phyloP scores from a whole-genome alignment of 2,888 invertebrate species.

The Leptogaster cylindrica region DNA sequence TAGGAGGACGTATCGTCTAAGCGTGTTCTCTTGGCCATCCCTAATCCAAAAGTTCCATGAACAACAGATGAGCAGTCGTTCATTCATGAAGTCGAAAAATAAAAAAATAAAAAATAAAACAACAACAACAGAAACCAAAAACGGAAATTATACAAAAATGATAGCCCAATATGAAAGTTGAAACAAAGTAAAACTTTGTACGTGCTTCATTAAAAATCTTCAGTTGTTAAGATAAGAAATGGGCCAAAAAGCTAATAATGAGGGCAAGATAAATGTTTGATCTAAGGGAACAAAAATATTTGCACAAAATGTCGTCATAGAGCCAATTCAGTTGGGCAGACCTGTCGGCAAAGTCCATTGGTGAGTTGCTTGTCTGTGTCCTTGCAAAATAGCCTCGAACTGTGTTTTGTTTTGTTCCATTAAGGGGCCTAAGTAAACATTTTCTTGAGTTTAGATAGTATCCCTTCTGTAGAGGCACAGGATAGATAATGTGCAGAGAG shows the following conservation, averaged over 20 bases:
- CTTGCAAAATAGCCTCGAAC: conserved; percentile 40
- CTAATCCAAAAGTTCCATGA: neutral
- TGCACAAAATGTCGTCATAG: conserved; percentile 29
- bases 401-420: conserved; percentile 40
- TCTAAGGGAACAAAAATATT: conserved; percentile 38
- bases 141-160: neutral
- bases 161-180: conserved; percentile 38
- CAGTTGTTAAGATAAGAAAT: conserved; percentile 40
- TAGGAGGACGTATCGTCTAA: conserved; percentile 2
- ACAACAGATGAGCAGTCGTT: conserved; percentile 19
- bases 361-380: conserved; percentile 21
- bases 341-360: conserved; percentile 19
- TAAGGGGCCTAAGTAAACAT: conserved; percentile 32
- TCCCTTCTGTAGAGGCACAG: conserved; percentile 7
- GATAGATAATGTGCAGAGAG: neutral
- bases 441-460: conserved; percentile 16
- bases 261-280: conserved; percentile 38
- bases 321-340: conserved; percentile 15
- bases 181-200: conserved; percentile 34
- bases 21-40: conserved; percentile 13
- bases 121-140: neutral
- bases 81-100: neutral
- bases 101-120: neutral
- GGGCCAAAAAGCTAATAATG: conserved; percentile 40
- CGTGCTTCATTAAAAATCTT: conserved; percentile 40